Evolutionary conservation across 2,888 invertebrate genomes (phyloP), one percentile per base, ranked within the genome.

Genomic region (Ochropleura plecta): DNA sequence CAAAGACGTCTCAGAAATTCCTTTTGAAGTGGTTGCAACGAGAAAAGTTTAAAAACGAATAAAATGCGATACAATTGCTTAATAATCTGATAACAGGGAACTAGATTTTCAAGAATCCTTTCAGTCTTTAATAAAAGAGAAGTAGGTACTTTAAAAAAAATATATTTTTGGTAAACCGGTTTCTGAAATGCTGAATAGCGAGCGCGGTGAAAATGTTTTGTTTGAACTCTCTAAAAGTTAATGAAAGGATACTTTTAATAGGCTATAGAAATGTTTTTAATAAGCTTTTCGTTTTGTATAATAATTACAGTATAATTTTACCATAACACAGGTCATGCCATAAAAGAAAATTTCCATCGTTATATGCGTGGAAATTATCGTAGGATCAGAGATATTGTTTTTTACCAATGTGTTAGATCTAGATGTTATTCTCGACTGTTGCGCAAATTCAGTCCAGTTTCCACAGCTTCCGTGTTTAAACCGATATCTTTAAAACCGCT

Each of bases 11-110:
- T 5, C 12, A 75, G 53, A 63, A 74, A 62, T 57, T 72, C 60
- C 20, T 64, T 71, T 49, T 60, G 42, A 65, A 65, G 62, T 20
- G 5, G 12, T 46, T 63, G 63, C 70, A 69, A 78, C 44, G 60
- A 79, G 70, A 76, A 66, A 78, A 76, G 64, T 80, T 85, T 75
- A 48, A 57, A 84, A 68, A 63, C 51, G 64, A 73, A 73, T 68
- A 73, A 70, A 78, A 68, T 55, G 42, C 20, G 49, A 82, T 70
- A 74, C 67, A 73, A 84, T 76, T 78, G 72, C 71, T 70, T 68
- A 51, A 68, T 82, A 46, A 75, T 72, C 51, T 57, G 65, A 76
- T 78, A 71, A 71, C 9, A 77, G 42, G 67, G 30, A 67, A 76
- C 73, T 70, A 62, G 53, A 65, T 72, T 63, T 65, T 62, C 42